Percentiles rank a stretch among this genome's conserved stretches.
Evolutionary conservation across 2,797 vertebrate species (phyloP).

Genomic region (Semotilus atromaculatus): DNA sequence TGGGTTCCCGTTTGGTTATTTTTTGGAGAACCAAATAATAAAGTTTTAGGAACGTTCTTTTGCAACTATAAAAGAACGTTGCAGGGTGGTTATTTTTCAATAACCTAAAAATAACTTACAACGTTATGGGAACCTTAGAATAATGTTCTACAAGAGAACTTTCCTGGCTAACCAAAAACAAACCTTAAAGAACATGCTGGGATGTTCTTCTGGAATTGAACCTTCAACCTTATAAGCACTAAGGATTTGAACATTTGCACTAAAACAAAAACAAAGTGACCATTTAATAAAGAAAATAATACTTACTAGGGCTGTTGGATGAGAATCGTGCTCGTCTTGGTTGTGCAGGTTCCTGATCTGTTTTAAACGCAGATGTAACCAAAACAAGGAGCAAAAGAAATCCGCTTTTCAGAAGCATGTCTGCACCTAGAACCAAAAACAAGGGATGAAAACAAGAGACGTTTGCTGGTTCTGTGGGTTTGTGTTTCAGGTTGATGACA

Average conservation of each 20-base stretch:
- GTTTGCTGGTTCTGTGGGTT: slow-evolving; percentile 7
- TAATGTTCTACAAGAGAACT: neutral
- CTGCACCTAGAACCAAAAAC: neutral
- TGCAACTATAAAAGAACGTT: neutral
- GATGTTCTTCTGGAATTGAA: neutral
- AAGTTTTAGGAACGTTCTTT: neutral
- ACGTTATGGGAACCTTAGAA: too few relatives aligned
- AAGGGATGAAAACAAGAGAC: neutral
- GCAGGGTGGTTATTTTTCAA: too few relatives aligned
- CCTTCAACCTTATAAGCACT: neutral
- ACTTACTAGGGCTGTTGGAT: slow-evolving; percentile 79
- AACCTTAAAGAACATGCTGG: neutral
- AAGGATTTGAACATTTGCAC: neutral
- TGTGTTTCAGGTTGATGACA: slow-evolving; percentile 21
- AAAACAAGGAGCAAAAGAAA: slow-evolving; percentile 65
- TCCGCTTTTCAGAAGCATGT: slow-evolving; percentile 65
- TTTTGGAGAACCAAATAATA: neutral
- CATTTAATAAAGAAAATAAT: neutral
- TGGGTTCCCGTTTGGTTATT: fast-evolving
- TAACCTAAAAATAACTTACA: neutral
- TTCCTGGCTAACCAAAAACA: too few relatives aligned
- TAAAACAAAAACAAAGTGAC: neutral
- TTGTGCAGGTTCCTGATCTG: slow-evolving; percentile 64
- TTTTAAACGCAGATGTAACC: slow-evolving; percentile 62
- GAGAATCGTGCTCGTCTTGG: slow-evolving; percentile 76